These are phyloP conservation scores for Cotesia vestalis DNA, from an alignment of 1,140 invertebrate species.

Conservation along the genomic window DNA sequence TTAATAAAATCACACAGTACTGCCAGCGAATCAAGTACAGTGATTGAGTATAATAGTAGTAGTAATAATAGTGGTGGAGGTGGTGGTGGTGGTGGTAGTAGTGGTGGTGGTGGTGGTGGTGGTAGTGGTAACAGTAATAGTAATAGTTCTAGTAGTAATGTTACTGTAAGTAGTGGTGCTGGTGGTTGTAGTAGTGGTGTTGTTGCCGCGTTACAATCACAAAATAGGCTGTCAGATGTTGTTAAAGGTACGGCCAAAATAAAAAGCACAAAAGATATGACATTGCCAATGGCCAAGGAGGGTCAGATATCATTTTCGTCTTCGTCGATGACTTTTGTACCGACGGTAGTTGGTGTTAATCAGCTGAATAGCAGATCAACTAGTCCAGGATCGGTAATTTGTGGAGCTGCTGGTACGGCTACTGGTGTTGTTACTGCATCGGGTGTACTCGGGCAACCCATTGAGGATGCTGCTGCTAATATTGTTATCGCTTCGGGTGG, in stretches of 20 bases:
- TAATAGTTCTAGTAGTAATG: too few relatives aligned
- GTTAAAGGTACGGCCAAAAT: conserved; percentile 79
- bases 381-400: conserved; percentile 55
- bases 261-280: conserved; percentile 64
- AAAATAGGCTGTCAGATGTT: conserved; percentile 79
- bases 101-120: too few relatives aligned
- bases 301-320: too few relatives aligned
- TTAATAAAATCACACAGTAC: conserved; percentile 53
- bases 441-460: conserved; percentile 39
- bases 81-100: too few relatives aligned
- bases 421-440: conserved; percentile 34
- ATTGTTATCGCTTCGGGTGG: not conserved
- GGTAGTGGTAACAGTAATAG: too few relatives aligned
- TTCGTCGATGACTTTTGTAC: too few relatives aligned
- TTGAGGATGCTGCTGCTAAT: conserved; percentile 38
- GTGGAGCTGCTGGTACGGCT: conserved; percentile 3
- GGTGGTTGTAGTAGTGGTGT: not conserved
- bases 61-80: too few relatives aligned
- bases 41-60: too few relatives aligned
- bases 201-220: conserved; percentile 55
- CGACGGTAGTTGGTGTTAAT: conserved; percentile 37
- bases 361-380: conserved; percentile 60
- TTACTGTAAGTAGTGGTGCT: too few relatives aligned
- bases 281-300: conserved; percentile 34
- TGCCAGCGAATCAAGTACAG: conserved; percentile 48